Base-by-base conservation (phyloP, 2,797 vertebrate genomes). In the Pangasius macronema region DNA sequence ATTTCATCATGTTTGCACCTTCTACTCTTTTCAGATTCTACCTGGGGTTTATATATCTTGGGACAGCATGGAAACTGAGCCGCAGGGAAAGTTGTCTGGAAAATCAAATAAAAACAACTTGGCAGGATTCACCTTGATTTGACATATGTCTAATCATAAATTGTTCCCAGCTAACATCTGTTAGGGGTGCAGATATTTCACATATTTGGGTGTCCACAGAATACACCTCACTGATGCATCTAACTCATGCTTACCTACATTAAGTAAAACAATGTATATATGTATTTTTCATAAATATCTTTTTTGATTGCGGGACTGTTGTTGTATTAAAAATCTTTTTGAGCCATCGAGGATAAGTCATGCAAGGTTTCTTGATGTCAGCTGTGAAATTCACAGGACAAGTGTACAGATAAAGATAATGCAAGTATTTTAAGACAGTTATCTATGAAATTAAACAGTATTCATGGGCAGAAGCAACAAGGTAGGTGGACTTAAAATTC, bases 331-430 rank as follows among this genome's bases (percentile, higher is more conserved):
- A 73, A 36, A 8, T 30, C 53, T 30, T 65, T 65, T 51, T 75
- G 46, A 51, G 27, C 30, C 20, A 20, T 83, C 7, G 9, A 46
- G 7, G 42, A 1, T 76, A 55, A 30, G 27, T 20, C n/a, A 51
- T 84, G 5, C 51, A 51, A 42, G 22, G 24, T 57, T n/a, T 36
- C 9, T 49, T 55, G 57, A 61, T 77, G 73, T 89, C 95, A 95
- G 68, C 92, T 96, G 95, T 86, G 57, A 77, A 88, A 87, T 95
- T 96, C 95, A 89, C 95, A 95, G 85, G 86, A n/a, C 24, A 77
- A 83, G 81, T 81, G 86, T 51, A 80, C 79, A 61, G 85, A 63
- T 59, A 68, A 70, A 87, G 94, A 95, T 94, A 94, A 89, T 82
- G 83, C 85, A 18, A 80, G n/a, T 94, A 90, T 94, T 93, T 93